Conservation (phyloP, 2,888 invertebrate genomes). For the Caenorhabditis sulstoni region DNA sequence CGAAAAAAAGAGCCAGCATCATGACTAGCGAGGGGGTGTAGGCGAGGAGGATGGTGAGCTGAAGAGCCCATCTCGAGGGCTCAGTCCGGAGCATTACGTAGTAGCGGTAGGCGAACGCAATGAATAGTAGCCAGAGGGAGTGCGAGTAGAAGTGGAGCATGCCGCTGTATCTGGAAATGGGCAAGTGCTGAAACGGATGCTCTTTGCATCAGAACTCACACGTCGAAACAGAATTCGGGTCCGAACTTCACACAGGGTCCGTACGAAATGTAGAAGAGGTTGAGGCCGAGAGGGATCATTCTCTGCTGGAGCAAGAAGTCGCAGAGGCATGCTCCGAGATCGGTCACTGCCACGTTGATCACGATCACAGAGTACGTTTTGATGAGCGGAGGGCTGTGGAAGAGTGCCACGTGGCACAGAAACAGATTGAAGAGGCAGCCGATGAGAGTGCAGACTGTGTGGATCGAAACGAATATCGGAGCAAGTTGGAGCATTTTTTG, state of each 20-base stretch:
- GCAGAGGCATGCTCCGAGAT: conserved; percentile 10
- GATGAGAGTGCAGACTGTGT: conserved; percentile 25
- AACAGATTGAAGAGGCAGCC: conserved; percentile 24
- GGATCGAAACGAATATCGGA: not conserved
- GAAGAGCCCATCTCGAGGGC: conserved; percentile 7
- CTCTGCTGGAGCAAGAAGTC: conserved; percentile 34
- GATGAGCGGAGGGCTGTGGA: conserved; percentile 21
- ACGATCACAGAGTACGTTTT: conserved; percentile 28
- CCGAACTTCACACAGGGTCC: conserved; percentile 20
- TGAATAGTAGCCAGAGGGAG: conserved; percentile 28
- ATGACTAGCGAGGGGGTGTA: conserved; percentile 29
- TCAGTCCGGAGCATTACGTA: conserved; percentile 13
- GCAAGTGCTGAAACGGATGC: too few relatives aligned
- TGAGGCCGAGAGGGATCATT: conserved; percentile 30
- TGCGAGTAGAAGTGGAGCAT: conserved; percentile 41
- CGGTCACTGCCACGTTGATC: conserved; percentile 26
- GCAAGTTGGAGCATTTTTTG: not conserved
- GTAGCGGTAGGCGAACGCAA: conserved; percentile 30
- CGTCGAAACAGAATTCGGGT: conserved; percentile 15
- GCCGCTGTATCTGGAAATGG: conserved; percentile 24
- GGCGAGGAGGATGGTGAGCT: conserved; percentile 3
- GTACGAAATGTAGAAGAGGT: conserved; percentile 26
- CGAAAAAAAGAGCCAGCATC: conserved; percentile 1
- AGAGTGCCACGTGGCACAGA: conserved; percentile 34
- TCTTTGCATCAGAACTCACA: conserved; percentile 19